Base-by-base conservation (phyloP, 2,888 invertebrate species). In the Halictus ligatus region DNA sequence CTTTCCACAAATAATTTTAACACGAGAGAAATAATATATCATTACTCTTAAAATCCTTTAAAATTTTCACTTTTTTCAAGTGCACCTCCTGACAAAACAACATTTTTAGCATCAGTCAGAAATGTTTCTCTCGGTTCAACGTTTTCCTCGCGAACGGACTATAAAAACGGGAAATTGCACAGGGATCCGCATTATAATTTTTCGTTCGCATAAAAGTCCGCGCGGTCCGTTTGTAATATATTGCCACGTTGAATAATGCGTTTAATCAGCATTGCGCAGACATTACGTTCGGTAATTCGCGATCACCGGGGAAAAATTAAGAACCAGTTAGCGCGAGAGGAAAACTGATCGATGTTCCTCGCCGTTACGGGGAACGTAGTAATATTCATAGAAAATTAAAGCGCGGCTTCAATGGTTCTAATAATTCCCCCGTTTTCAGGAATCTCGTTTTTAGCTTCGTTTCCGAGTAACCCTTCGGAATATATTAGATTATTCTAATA, bases 351-450 rank as follows among this genome's bases (percentile, higher is more conserved):
- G 43, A n/a, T 12, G 40, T n/a, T n/a, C 43, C n/a, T n/a, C 71
- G n/a, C 2, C n/a, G 43, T 71, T 13, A n/a, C n/a, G n/a, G n/a
- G n/a, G n/a, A n/a, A n/a, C n/a, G n/a, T n/a, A n/a, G n/a, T n/a
- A n/a, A n/a, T n/a, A n/a, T n/a, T 43, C 43, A 71, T 71, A 71
- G n/a, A 40, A 71, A 71, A 43, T 71, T 40, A 43, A 43, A 71
- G 13, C 40, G 40, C 6, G n/a, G n/a, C 71, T 40, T 43, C 13
- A 43, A n/a, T 71, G 43, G 43, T 5, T 71, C 71, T 13, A 71
- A 71, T 71, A 71, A 71, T 71, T 71, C 71, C 71, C 71, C 71
- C 71, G 71, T 71, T 71, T 71, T n/a, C 48, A 4, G 46, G 25
- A 73, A 46, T 5, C 73, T 25, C 73, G 43, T 73, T 48, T 73